Conservation (phyloP, 2,797 vertebrate species). For the Arctocebus calabarensis region DNA sequence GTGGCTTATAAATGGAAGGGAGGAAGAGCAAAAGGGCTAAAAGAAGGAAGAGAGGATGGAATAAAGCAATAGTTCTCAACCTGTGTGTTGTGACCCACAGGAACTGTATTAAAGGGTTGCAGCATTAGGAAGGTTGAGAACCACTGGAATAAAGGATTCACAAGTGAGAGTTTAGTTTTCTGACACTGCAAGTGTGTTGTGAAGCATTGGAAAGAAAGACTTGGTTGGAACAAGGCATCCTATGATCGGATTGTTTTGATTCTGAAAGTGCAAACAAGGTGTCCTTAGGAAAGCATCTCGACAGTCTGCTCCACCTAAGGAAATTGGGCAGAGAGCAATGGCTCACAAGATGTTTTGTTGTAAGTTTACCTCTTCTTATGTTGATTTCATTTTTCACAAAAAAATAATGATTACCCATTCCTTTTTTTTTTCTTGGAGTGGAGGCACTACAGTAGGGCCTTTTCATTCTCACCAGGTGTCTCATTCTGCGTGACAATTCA, state of each 20-base stretch:
- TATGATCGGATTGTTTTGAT: constrained; percentile 46
- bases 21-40: not conserved
- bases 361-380: not conserved
- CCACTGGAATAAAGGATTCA: not conserved
- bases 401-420: not conserved
- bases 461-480: too few species aligned
- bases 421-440: not conserved
- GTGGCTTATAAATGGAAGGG: not conserved
- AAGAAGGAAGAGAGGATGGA: not conserved
- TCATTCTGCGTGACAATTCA: not conserved
- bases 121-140: too few species aligned
- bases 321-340: not conserved
- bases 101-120: too few species aligned
- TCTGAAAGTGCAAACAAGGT: not conserved
- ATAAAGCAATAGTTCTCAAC: too few species aligned
- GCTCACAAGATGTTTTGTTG: not conserved
- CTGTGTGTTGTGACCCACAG: too few species aligned
- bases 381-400: not conserved
- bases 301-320: not conserved
- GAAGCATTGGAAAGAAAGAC: not conserved
- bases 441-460: not conserved
- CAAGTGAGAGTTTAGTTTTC: not conserved
- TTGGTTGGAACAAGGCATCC: constrained; percentile 14
- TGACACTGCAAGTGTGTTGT: not conserved
- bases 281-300: not conserved